Evolutionary conservation across 2,888 invertebrate species (phyloP).

Genomic region (Pristionchus entomophagus): DNA sequence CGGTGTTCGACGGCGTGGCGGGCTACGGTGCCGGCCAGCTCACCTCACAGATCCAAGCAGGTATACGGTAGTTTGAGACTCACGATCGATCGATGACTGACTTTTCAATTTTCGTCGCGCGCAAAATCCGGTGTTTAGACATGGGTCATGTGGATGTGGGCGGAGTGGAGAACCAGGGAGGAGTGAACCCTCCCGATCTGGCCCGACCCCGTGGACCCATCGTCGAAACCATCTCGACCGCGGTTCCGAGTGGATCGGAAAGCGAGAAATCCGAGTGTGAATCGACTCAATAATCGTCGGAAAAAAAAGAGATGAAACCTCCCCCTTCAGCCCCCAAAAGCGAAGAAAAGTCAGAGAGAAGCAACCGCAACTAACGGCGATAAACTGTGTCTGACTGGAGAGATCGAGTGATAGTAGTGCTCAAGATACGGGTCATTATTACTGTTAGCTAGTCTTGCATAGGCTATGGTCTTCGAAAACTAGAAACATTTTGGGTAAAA

Average conservation of each 20-base stretch:
- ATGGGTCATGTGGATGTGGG: slow-evolving; percentile 1
- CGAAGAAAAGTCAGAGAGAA: slow-evolving; percentile 8
- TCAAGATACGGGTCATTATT: too few species aligned
- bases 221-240: too few species aligned
- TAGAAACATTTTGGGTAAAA: too few species aligned
- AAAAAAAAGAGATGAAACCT: not conserved
- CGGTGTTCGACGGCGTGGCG: slow-evolving; percentile 46
- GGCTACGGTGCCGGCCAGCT: slow-evolving; percentile 45
- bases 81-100: not conserved
- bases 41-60: slow-evolving; percentile 38
- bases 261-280: not conserved
- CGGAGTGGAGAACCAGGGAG: not conserved
- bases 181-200: not conserved
- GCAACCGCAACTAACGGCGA: not conserved
- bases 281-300: not conserved
- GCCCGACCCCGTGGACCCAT: not conserved
- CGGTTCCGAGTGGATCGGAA: not conserved
- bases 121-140: not conserved
- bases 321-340: not conserved
- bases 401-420: too few species aligned
- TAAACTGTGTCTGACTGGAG: not conserved
- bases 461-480: too few species aligned
- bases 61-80: not conserved
- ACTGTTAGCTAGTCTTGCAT: too few species aligned
- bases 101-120: not conserved